Percentiles rank a stretch among this genome's conserved stretches.
Conservation (phyloP, 2,888 invertebrate genomes). For the Acrobasis repandana region DNA sequence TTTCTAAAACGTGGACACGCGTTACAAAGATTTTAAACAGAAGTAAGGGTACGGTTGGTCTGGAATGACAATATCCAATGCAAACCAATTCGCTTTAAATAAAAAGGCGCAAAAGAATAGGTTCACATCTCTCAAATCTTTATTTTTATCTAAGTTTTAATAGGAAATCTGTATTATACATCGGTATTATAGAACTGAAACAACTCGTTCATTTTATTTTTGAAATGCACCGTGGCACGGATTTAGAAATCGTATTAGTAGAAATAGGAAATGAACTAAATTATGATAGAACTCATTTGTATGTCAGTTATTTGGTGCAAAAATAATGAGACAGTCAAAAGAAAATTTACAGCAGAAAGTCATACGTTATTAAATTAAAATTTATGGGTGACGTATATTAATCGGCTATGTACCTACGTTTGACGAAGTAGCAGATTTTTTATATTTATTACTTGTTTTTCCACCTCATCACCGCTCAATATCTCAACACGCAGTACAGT, state of each 20-base stretch:
- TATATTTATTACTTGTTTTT: not conserved
- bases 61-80: too few relatives aligned
- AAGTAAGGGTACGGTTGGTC: too few relatives aligned
- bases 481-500: too few relatives aligned
- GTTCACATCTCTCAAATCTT: not conserved
- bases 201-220: slow-evolving; percentile 7
- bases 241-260: slow-evolving; percentile 12
- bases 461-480: too few relatives aligned
- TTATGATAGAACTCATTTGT: slow-evolving; percentile 3
- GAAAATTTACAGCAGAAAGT: not conserved
- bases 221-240: slow-evolving; percentile 4
- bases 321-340: slow-evolving; percentile 5
- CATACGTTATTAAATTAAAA: slow-evolving; percentile 4
- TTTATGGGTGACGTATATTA: not conserved
- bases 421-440: not conserved
- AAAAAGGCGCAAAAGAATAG: too few relatives aligned
- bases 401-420: not conserved
- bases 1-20: too few relatives aligned
- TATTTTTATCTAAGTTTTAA: not conserved
- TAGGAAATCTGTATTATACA: slow-evolving; percentile 13
- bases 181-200: slow-evolving; percentile 17
- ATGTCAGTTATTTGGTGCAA: slow-evolving; percentile 13
- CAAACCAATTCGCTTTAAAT: too few relatives aligned
- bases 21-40: too few relatives aligned
- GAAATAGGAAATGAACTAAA: slow-evolving; percentile 12